Percentiles rank a stretch among this genome's conserved stretches.
phyloP scores from a whole-genome alignment of 2,113 vertebrate genomes.

The Rhea americana region DNA sequence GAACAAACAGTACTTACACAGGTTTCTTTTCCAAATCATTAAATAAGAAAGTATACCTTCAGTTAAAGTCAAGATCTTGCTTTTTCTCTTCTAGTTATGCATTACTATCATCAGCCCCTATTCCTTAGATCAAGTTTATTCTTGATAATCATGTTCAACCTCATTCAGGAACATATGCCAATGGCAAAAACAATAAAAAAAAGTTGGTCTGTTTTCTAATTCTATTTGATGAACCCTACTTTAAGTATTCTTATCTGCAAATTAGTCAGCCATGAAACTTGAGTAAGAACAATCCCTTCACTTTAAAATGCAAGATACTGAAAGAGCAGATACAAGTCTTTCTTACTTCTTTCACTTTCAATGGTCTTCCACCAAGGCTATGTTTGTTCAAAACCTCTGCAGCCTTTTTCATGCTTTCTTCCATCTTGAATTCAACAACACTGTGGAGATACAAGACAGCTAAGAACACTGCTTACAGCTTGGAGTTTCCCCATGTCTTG shows the following conservation, averaged over 20 bases:
- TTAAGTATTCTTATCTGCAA: background rate
- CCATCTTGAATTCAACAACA: slow-evolving; percentile 97
- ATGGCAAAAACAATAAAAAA: background rate
- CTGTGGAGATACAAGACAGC: slow-evolving; percentile 71
- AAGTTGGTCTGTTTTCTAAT: background rate
- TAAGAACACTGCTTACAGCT: slow-evolving; percentile 21
- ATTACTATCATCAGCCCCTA: background rate
- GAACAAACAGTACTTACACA: background rate
- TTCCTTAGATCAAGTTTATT: background rate
- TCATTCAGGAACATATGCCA: background rate
- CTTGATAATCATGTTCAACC: background rate
- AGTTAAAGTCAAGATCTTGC: background rate
- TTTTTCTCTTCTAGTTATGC: background rate
- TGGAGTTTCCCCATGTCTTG: background rate
- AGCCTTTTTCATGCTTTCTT: slow-evolving; percentile 97
- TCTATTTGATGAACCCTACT: background rate
- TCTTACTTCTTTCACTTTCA: slow-evolving; percentile 95
- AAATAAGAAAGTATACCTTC: background rate
- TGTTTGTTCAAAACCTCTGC: slow-evolving; percentile 97
- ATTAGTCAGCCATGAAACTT: background rate
- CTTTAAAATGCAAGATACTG: background rate
- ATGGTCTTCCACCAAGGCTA: slow-evolving; percentile 91
- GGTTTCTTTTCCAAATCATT: background rate
- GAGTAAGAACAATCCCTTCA: background rate
- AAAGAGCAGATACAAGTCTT: slow-evolving; percentile 39